phyloP scores from a whole-genome alignment of 2,797 vertebrate genomes.

The Hippopotamyrus pictus region DNA sequence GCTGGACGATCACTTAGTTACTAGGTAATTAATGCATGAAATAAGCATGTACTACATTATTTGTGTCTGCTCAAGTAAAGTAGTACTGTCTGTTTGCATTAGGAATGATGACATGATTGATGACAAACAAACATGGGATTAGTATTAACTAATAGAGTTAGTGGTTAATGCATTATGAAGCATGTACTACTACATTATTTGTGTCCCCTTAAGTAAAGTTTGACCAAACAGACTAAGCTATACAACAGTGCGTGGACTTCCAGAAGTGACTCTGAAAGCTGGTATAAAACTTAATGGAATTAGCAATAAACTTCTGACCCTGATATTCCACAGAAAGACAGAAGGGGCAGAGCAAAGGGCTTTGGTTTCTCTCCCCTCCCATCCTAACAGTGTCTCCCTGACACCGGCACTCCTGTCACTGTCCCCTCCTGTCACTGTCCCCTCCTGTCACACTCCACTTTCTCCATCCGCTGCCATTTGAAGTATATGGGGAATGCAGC shows the following conservation, averaged over 20 bases:
- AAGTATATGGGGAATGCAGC: conserved; percentile 7
- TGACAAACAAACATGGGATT: neutral
- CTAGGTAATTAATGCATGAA: neutral
- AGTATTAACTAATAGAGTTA: neutral
- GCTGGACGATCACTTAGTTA: neutral
- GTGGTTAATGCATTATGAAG: neutral
- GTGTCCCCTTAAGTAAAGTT: neutral
- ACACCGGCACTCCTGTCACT: conserved; percentile 7
- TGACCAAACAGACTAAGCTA: neutral
- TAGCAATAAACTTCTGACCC: neutral
- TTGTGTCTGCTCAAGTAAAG: neutral
- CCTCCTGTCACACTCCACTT: conserved; percentile 39
- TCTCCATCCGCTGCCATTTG: conserved; percentile 40
- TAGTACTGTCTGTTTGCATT: neutral
- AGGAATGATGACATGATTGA: neutral
- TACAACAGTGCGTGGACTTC: neutral
- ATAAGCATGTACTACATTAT: neutral
- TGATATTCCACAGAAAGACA: neutral
- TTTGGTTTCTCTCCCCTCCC: neutral
- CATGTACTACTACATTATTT: neutral
- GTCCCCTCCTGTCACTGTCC: conserved; percentile 17
- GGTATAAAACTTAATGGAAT: neutral
- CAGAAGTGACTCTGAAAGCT: neutral
- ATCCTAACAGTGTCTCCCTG: neutral
- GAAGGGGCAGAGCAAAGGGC: neutral